A percentile compares a stretch with the other conserved stretches of the same genome.
Conservation (phyloP, 1,140 invertebrate species). For the Goniozus legneri region DNA sequence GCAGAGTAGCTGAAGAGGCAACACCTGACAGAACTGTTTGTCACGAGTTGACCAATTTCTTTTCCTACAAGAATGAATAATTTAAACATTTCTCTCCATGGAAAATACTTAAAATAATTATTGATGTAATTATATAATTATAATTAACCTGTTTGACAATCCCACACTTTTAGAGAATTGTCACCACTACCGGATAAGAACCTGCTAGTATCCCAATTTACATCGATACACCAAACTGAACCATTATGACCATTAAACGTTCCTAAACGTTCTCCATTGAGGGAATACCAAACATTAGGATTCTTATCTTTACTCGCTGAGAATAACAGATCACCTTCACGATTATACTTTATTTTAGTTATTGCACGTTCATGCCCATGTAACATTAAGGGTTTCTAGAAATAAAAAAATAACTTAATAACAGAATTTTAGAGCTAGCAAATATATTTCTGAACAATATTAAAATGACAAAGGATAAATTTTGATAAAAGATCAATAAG, state of each 20-base stretch:
- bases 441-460: not conserved
- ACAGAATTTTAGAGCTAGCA: not conserved
- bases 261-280: conserved; percentile 96
- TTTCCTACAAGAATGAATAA: conserved; percentile 53
- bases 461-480: not conserved
- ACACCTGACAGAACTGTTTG: conserved; percentile 86
- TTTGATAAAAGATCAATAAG: not conserved
- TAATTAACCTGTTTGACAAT: conserved; percentile 72
- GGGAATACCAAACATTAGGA: conserved; percentile 97
- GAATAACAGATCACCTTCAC: conserved; percentile 96
- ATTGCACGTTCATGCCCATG: conserved; percentile 98
- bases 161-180: conserved; percentile 85
- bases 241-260: conserved; percentile 96
- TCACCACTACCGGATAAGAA: conserved; percentile 94
- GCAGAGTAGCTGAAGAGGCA: conserved; percentile 92
- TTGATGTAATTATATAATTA: too few species aligned
- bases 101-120: too few species aligned
- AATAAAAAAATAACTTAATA: conserved; percentile 9
- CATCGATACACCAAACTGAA: conserved; percentile 96
- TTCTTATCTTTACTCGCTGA: conserved; percentile 94
- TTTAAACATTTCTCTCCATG: not conserved
- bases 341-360: conserved; percentile 97
- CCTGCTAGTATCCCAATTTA: conserved; percentile 91
- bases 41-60: conserved; percentile 71
- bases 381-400: conserved; percentile 91